phyloP scores from a whole-genome alignment of 2,888 invertebrate genomes.

The Sclerodermus sp. region DNA sequence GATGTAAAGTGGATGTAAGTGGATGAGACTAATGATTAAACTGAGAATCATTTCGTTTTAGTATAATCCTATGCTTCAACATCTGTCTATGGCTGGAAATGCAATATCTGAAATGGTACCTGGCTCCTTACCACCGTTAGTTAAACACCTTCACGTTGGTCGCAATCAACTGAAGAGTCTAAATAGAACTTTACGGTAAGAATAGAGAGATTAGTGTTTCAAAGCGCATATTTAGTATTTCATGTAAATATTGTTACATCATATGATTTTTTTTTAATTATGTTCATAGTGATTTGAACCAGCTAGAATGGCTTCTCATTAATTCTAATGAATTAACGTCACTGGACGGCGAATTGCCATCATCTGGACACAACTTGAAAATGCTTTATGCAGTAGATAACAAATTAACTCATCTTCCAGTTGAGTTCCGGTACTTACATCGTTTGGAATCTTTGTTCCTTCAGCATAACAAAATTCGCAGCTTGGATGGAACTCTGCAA shows the following conservation, averaged over 20 bases:
- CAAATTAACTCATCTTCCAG: slow-evolving; percentile 70
- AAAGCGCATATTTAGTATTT: too few relatives aligned
- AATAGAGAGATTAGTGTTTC: too few relatives aligned
- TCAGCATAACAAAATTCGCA: slow-evolving; percentile 71
- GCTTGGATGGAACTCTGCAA: slow-evolving; percentile 72
- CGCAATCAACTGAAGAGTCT: slow-evolving; percentile 72
- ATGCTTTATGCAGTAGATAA: slow-evolving; percentile 77
- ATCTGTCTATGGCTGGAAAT: slow-evolving; percentile 75
- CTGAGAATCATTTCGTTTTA: slow-evolving; percentile 40
- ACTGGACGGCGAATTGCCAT: slow-evolving; percentile 76
- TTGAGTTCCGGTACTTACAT: slow-evolving; percentile 70
- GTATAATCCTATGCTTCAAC: slow-evolving; percentile 67
- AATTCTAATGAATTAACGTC: slow-evolving; percentile 75
- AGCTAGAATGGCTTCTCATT: slow-evolving; percentile 77
- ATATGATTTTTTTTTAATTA: too few relatives aligned
- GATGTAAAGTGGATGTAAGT: too few relatives aligned
- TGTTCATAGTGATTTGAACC: slow-evolving; percentile 63
- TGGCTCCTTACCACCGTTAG: slow-evolving; percentile 69
- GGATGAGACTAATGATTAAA: too few relatives aligned
- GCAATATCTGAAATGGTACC: slow-evolving; percentile 73
- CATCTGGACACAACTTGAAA: slow-evolving; percentile 67
- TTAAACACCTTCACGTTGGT: slow-evolving; percentile 74
- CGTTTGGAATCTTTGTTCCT: slow-evolving; percentile 73
- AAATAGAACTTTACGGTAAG: slow-evolving; percentile 75
- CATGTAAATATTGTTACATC: too few relatives aligned